Base-by-base conservation (phyloP, 2,888 invertebrate genomes). In the Melieria picta region DNA sequence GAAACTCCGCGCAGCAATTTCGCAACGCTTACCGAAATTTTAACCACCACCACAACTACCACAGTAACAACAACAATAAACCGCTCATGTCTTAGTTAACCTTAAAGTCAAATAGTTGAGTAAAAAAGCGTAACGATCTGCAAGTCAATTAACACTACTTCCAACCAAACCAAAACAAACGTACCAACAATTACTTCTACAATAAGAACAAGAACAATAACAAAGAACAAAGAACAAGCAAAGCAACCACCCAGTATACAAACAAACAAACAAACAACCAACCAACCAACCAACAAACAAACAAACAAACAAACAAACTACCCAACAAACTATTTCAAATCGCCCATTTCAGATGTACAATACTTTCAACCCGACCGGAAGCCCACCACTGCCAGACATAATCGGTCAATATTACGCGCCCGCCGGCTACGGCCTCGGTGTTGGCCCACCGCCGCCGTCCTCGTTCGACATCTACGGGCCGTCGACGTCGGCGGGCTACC, bases 271-370 rank as follows among this genome's bases (percentile, higher is more conserved):
- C 57, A 63, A 75, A 56, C 65, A 65, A 70, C 50, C 67, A 73
- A 66, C 58, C 65, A 63, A 71, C 63, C 45, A 65, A 45, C 45
- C 50, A 71, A 45, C 13, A 61, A 72, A 72, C 62, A 60, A 69
- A 66, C 63, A 77, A 71, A 45, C 13, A 61, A 72, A 72, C 62
- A 60, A 73, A 48, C 30, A 52, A 73, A 76, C 65, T 78, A 79
- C 63, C 69, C 80, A 80, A 79, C 79, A 79, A 77, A 72, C 73
- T 72, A 77, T 79, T 84, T 84, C 81, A 81, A 84, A 86, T 84
- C 85, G 84, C 82, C 85, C 83, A 84, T 87, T 87, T 86, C 87
- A 87, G 87, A 87, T 87, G 86, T 87, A 85, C 83, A 84, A 85
- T 85, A 85, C 82, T 83, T 85, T 81, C 83, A 80, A 84, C 78